These are phyloP conservation scores for Zonitis immaculata DNA, from an alignment of 2,888 invertebrate species.

Conservation along the genomic window DNA sequence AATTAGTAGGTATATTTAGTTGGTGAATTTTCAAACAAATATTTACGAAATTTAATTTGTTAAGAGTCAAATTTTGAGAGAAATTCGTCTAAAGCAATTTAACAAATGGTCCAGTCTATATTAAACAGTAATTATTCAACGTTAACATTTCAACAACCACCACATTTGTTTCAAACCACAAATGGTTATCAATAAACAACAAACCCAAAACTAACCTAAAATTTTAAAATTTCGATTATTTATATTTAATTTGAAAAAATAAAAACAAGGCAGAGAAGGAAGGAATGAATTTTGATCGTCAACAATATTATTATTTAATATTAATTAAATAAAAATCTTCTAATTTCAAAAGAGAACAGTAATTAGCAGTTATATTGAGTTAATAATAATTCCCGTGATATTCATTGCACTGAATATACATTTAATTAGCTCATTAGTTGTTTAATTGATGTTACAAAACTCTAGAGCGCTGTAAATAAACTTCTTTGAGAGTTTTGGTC, in stretches of 20 bases:
- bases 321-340: conserved; percentile 40
- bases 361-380: conserved; percentile 39
- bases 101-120: conserved; percentile 6
- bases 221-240: too few relatives aligned
- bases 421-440: conserved; percentile 54
- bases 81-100: not conserved
- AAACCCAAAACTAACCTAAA: not conserved
- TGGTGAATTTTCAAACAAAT: too few relatives aligned
- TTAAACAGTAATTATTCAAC: conserved; percentile 10
- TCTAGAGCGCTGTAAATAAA: conserved; percentile 29
- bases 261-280: too few relatives aligned
- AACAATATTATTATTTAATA: conserved; percentile 28
- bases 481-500: conserved; percentile 25
- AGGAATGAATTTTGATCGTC: too few relatives aligned
- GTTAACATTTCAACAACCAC: conserved; percentile 5
- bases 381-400: conserved; percentile 39
- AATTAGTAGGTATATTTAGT: too few relatives aligned
- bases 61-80: conserved; percentile 8
- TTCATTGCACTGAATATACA: conserved; percentile 52
- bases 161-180: not conserved
- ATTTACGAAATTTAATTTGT: too few relatives aligned
- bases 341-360: conserved; percentile 33
- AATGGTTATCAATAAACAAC: not conserved
- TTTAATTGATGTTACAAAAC: conserved; percentile 51
- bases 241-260: too few relatives aligned